Conservation (phyloP, 2,113 vertebrate species). For the Orcinus orca region DNA sequence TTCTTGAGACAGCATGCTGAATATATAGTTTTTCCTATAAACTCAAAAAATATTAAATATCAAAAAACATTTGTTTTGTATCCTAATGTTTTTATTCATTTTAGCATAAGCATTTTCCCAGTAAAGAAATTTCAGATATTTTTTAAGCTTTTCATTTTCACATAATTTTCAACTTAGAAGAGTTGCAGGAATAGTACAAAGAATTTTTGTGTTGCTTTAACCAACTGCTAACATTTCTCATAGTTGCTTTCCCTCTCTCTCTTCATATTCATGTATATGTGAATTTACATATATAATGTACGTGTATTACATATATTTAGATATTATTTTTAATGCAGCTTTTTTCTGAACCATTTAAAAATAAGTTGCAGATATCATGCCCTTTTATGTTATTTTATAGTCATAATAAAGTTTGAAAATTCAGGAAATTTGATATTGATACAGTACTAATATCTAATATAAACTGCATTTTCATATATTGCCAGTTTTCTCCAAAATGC, state of each 20-base stretch:
- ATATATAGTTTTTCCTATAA: not conserved
- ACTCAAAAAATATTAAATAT: not conserved
- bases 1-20: not conserved
- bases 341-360: slow-evolving; percentile 18
- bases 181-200: not conserved
- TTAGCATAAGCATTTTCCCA: not conserved
- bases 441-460: not conserved
- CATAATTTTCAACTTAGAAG: not conserved
- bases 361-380: not conserved
- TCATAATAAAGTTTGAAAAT: not conserved
- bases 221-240: not conserved
- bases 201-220: not conserved
- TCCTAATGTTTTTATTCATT: not conserved
- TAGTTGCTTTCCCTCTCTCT: not conserved
- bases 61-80: not conserved
- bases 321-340: not conserved
- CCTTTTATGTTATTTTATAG: not conserved
- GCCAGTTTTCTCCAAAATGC: not conserved
- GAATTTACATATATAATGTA: not conserved
- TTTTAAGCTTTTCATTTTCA: not conserved
- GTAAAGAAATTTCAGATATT: not conserved
- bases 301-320: not conserved
- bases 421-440: not conserved
- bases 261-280: not conserved
- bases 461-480: not conserved